Conservation (phyloP, 2,113 vertebrate genomes). For the Syngnathus typhle region DNA sequence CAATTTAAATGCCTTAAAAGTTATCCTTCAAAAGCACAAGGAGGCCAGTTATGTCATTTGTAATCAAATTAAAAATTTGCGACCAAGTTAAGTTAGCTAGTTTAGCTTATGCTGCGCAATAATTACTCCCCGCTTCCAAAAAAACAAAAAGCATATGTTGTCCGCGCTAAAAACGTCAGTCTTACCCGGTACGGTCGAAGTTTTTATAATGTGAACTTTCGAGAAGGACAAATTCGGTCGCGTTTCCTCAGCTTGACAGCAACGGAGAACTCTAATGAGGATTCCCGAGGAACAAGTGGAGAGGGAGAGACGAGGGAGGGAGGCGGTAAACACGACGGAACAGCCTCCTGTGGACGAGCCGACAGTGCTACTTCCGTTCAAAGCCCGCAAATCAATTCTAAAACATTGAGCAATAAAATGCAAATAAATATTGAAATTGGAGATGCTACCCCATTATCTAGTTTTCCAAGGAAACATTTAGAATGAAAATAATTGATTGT, state of each 20-base stretch:
- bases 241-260: neutral
- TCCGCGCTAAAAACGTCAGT: neutral
- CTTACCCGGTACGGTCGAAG: neutral
- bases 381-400: neutral
- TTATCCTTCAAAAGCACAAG: neutral
- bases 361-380: conserved; percentile 15
- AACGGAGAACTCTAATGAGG: neutral
- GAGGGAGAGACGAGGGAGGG: conserved; percentile 5
- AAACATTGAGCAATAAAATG: neutral
- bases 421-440: neutral
- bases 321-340: neutral
- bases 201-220: neutral
- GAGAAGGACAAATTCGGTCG: neutral
- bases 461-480: neutral
- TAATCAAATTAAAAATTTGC: neutral
- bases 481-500: neutral
- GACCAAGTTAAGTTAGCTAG: neutral
- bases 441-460: too few relatives aligned
- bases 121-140: too few relatives aligned
- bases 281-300: neutral
- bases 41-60: neutral
- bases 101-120: neutral
- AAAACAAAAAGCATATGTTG: neutral
- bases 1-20: neutral
- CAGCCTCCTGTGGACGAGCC: neutral